Percentiles rank a stretch among this genome's conserved stretches.
Evolutionary conservation across 2,113 vertebrate species (phyloP).

Genomic region (Cinclus cinclus): DNA sequence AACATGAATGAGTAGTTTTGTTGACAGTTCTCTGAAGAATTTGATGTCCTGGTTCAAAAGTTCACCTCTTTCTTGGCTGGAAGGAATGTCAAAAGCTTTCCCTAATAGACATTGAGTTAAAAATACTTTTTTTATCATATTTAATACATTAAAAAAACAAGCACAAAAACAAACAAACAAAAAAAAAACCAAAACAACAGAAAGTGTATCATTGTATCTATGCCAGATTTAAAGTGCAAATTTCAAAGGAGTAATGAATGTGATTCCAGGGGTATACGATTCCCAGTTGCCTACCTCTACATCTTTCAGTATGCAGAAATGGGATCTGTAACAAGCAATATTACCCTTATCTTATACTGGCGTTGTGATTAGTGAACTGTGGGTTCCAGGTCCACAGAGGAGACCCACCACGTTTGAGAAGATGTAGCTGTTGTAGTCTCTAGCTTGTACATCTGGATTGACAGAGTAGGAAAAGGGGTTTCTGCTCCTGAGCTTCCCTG

Average conservation of each 20-base stretch:
- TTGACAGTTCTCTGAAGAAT: not conserved
- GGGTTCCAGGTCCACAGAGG: not conserved
- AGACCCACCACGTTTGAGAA: not conserved
- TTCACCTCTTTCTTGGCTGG: slow-evolving; percentile 8
- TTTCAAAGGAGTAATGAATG: not conserved
- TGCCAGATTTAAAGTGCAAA: not conserved
- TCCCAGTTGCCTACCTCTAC: not conserved
- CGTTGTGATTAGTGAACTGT: not conserved
- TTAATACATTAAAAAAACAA: not conserved
- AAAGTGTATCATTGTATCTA: not conserved
- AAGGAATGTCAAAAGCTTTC: not conserved
- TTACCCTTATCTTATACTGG: not conserved
- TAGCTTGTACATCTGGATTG: not conserved
- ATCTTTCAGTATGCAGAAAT: not conserved
- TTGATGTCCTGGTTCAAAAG: slow-evolving; percentile 1
- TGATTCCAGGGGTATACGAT: not conserved
- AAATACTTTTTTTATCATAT: slow-evolving; percentile 12
- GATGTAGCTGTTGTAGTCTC: not conserved
- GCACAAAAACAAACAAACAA: not conserved
- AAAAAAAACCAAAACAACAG: not conserved
- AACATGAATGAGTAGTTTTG: not conserved
- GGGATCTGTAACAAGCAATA: not conserved
- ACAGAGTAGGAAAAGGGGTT: not conserved
- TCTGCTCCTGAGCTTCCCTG: not conserved
- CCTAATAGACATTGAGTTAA: not conserved